Evolutionary conservation across 2,113 vertebrate genomes (phyloP), one percentile per base, ranked within the genome.

Genomic region (Leptobrachium leishanense): DNA sequence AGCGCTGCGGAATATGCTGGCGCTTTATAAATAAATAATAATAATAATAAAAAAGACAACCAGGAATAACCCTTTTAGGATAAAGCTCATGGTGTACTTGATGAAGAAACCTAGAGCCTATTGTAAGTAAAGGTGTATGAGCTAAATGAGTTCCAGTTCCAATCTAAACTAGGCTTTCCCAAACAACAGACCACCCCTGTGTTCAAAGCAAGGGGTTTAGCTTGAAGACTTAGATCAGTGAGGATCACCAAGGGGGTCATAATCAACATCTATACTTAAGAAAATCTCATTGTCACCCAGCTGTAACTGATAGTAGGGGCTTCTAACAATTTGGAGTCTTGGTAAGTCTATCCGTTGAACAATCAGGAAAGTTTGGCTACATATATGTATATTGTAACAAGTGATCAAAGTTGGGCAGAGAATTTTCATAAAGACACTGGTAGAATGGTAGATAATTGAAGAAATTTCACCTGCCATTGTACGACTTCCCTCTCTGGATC

Each of bases 131-230:
- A 68, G 68, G 65, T 68, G 71, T 68, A 54, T 74, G 64, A 68
- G 50, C 43, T 62, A 81, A 68, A 64, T 74, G 65, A 68, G 53
- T 74, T 55, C 65, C 12, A 81, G 62, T 62, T 8, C 39, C 63
- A 50, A n/a, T 68, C 71, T 68, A 12, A 68, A 74, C 65, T 74
- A 67, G 46, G 59, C 71, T 68, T 74, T 20, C 63, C 66, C 67
- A 68, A 68, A 68, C 53, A 74, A 59, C 13, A 62, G 78, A 81
- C 78, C 78, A 81, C 77, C 78, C 78, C 67, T 74, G 71, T 68
- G 71, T 68, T 68, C 64, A 81, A 64, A 81, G 72, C 53, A 44
- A 54, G 42, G 43, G 53, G 41, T 74, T 79, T 81, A 80, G 57
- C 12, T 11, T 68, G 72, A 40, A 67, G 50, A 66, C 66, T 74